A percentile compares a stretch with the other conserved stretches of the same genome.
phyloP scores from a whole-genome alignment of 2,797 vertebrate genomes.

The Aulostomus chinensis region DNA sequence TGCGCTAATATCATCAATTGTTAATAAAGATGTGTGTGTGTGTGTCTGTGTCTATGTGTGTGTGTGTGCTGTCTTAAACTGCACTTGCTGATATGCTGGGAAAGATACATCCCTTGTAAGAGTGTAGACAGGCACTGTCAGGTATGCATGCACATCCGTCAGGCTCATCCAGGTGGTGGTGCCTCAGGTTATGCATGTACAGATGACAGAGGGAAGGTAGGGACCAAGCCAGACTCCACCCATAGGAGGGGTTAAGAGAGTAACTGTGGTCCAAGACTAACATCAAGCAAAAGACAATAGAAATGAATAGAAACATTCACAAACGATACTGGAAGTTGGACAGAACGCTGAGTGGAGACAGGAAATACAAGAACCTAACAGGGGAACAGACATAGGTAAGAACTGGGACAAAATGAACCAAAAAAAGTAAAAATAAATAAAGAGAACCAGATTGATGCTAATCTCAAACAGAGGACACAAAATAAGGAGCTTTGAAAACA shows the following conservation, averaged over 20 bases:
- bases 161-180: constrained; percentile 31
- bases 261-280: constrained; percentile 61
- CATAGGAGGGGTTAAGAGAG: constrained; percentile 46
- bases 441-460: too few relatives aligned
- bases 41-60: too few relatives aligned
- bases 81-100: constrained; percentile 61
- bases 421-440: too few relatives aligned
- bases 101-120: constrained; percentile 56
- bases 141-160: constrained; percentile 59
- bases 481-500: constrained; percentile 29
- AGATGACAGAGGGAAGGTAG: constrained; percentile 62
- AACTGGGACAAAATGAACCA: constrained; percentile 32
- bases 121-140: constrained; percentile 62
- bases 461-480: constrained; percentile 16
- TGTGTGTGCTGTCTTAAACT: constrained; percentile 35
- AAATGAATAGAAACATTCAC: constrained; percentile 41
- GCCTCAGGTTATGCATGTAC: constrained; percentile 49
- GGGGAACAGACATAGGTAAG: constrained; percentile 40
- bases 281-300: constrained; percentile 46
- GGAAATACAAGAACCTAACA: constrained; percentile 45
- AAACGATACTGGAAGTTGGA: constrained; percentile 39
- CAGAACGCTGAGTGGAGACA: constrained; percentile 56
- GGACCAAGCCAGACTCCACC: constrained; percentile 63
- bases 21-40: too few relatives aligned
- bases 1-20: constrained; percentile 36